Percentiles rank a stretch among this genome's conserved stretches.
These are phyloP conservation scores for Temnothorax rugatulus DNA, from an alignment of 2,888 invertebrate genomes.

Conservation along the genomic window DNA sequence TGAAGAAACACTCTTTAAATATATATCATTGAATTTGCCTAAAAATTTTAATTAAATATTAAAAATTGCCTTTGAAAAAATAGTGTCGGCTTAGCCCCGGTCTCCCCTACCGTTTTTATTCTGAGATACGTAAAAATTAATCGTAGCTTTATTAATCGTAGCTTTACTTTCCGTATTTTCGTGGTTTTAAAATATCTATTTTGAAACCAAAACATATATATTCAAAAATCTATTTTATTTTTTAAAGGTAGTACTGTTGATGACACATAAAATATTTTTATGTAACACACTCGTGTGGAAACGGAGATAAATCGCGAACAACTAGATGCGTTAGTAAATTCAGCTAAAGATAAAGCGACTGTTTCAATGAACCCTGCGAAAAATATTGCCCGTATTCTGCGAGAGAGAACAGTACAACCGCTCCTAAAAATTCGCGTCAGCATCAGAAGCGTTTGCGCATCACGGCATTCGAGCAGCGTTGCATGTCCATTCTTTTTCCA, in stretches of 20 bases:
- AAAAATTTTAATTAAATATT: no score
- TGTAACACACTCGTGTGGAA: neutral
- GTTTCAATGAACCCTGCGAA: slow-evolving; percentile 11
- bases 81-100: no score
- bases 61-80: no score
- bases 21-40: no score
- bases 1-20: no score
- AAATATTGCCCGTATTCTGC: slow-evolving; percentile 12
- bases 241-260: neutral
- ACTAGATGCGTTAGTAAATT: neutral
- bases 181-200: no score
- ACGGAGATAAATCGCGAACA: neutral
- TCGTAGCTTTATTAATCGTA: neutral
- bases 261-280: neutral
- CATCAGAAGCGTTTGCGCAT: neutral
- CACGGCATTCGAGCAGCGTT: neutral
- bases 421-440: neutral
- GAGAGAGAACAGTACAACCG: neutral
- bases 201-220: neutral
- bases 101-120: neutral
- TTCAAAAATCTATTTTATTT: neutral
- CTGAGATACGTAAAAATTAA: neutral
- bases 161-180: neutral
- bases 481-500: neutral
- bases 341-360: neutral